Evolutionary conservation across 1,140 invertebrate species (phyloP), one percentile per base, ranked within the genome.

Genomic region (Zaprionus africanus): DNA sequence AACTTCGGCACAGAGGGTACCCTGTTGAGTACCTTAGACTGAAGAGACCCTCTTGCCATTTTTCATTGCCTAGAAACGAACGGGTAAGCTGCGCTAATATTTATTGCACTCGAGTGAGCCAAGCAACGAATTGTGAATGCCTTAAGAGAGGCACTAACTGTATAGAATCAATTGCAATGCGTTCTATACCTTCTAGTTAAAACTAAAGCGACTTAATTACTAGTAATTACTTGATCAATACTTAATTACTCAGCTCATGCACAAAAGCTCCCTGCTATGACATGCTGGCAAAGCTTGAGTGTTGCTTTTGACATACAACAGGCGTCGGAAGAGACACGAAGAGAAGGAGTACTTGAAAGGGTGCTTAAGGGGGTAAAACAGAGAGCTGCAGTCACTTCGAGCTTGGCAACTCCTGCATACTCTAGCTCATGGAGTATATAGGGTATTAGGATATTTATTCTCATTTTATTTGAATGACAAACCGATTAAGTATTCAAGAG

Each of bases 31-130:
- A n/a, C 15, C 5, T 41, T 5, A 7, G 15, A n/a, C n/a, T 9
- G 19, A 11, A 24, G 19, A 19, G 19, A 34, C 31, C n/a, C 19
- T 51, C 46, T 66, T 60, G 5, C 22, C 43, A 28, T 46, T 49
- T 68, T 64, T 61, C 19, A 22, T 13, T 24, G 51, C 15, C 57
- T 62, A 38, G 26, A 19, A 78, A 59, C 62, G 6, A 78, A 64
- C 38, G 46, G 46, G 46, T 49, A 51, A 65, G 65, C 49, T 68
- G 65, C 73, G 67, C 73, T 77, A 38, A 77, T 80, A 80, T 77
- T 83, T 83, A 80, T 77, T 83, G 73, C 68, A 77, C 60, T 73
- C 76, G 60, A 83, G 60, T 11, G 19, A 12, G 22, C 12, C 17
- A 60, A n/a, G 17, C n/a, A 31, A 24, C 4, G 15, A 56, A 49